Conservation (phyloP, 2,797 vertebrate species). For the Monodelphis domestica region DNA sequence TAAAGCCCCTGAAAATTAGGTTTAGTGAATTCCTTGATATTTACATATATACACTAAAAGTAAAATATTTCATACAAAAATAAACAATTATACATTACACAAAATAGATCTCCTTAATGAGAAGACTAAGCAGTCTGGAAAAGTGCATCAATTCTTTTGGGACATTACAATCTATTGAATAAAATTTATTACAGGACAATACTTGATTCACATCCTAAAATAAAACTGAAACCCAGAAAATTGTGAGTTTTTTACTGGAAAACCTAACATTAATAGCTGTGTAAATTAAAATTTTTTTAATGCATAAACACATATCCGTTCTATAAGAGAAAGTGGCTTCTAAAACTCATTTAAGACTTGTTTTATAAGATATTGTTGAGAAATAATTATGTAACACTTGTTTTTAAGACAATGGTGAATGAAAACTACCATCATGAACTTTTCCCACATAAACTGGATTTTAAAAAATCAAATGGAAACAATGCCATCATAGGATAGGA, state of each 20-base stretch:
- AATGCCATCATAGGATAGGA: not conserved
- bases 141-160: constrained; percentile 9
- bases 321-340: not conserved
- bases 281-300: too few species aligned
- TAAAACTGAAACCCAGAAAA: constrained; percentile 48
- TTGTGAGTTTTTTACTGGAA: constrained; percentile 10
- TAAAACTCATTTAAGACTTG: constrained; percentile 43
- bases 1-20: constrained; percentile 2
- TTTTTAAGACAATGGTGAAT: constrained; percentile 20
- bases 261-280: constrained; percentile 39
- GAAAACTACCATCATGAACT: not conserved
- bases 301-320: not conserved
- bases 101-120: not conserved
- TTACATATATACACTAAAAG: not conserved
- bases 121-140: constrained; percentile 18
- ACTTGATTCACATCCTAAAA: constrained; percentile 44
- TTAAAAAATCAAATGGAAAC: constrained; percentile 44
- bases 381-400: constrained; percentile 55
- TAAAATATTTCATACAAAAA: not conserved
- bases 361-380: constrained; percentile 45
- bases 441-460: constrained; percentile 41
- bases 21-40: not conserved
- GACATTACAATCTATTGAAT: constrained; percentile 15
- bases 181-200: constrained; percentile 9
- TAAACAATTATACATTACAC: not conserved